Conservation (phyloP, 2,113 vertebrate genomes). For the Pseudopodoces humilis region DNA sequence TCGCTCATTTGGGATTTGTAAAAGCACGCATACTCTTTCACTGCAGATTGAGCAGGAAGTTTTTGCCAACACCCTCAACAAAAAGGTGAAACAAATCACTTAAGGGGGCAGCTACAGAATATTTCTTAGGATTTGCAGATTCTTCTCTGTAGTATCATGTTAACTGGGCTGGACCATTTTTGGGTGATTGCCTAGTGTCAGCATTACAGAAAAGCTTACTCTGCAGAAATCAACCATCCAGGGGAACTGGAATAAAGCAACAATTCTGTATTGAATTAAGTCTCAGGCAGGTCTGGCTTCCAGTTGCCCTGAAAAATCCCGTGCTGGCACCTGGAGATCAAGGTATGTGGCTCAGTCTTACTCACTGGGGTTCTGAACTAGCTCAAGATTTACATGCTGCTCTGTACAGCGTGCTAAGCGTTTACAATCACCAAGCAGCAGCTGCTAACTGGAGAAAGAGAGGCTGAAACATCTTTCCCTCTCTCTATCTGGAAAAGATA, state of each 20-base stretch:
- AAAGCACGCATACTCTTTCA: not conserved
- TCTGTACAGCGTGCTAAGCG: not conserved
- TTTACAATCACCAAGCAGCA: slow-evolving; percentile 4
- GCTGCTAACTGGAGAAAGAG: not conserved
- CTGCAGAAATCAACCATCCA: not conserved
- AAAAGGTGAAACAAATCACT: not conserved
- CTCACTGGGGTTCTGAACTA: not conserved
- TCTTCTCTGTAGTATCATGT: not conserved
- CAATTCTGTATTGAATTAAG: not conserved
- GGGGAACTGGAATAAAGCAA: not conserved
- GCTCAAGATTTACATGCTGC: not conserved
- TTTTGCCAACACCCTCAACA: not conserved
- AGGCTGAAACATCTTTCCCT: not conserved
- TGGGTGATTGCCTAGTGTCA: not conserved
- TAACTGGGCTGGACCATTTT: not conserved
- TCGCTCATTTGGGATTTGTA: not conserved
- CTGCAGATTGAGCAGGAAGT: not conserved
- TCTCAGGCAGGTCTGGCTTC: not conserved
- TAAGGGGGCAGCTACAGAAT: not conserved
- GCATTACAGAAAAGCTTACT: not conserved
- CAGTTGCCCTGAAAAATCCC: not conserved
- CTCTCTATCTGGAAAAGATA: not conserved
- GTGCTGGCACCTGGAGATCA: not conserved
- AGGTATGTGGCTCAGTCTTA: not conserved
- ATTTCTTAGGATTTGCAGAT: not conserved